phyloP scores from a whole-genome alignment of 2,888 invertebrate genomes.

The Drosophila pseudotalamancana region DNA sequence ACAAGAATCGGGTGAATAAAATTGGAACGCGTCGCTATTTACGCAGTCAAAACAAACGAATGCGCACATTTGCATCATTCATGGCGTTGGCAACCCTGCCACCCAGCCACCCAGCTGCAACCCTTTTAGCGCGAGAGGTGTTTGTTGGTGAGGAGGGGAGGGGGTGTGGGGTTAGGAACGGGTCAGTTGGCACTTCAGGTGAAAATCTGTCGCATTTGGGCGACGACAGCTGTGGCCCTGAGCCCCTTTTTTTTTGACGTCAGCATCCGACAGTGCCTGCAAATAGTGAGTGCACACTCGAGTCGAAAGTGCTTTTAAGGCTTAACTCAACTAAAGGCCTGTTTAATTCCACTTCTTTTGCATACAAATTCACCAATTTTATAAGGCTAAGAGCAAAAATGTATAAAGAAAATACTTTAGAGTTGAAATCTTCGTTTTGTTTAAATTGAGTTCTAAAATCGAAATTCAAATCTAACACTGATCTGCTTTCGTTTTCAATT shows the following conservation, averaged over 20 bases:
- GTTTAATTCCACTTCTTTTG: neutral
- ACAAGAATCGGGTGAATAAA: constrained; percentile 37
- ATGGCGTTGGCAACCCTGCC: constrained; percentile 55
- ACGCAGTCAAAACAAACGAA: constrained; percentile 62
- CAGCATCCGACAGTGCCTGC: constrained; percentile 25
- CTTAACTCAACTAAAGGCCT: neutral
- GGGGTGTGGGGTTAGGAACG: neutral
- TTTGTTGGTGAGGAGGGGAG: neutral
- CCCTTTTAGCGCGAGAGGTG: neutral
- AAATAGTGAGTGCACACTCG: constrained; percentile 24
- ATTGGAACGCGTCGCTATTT: constrained; percentile 55
- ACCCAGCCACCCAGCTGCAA: neutral
- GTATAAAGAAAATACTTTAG: neutral
- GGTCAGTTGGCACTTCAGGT: constrained; percentile 13
- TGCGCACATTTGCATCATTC: constrained; percentile 48
- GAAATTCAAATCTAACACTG: no score
- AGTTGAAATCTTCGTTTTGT: no score
- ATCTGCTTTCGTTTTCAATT: no score
- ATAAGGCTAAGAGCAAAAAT: neutral
- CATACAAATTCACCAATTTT: neutral
- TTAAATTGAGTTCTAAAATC: no score
- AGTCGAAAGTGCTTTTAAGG: neutral
- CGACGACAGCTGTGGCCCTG: constrained; percentile 35
- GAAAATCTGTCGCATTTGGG: constrained; percentile 16
- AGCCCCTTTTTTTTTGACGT: constrained; percentile 41